Evolutionary conservation across 1,140 invertebrate genomes (phyloP).

Genomic region (Notospermus geniculatus): DNA sequence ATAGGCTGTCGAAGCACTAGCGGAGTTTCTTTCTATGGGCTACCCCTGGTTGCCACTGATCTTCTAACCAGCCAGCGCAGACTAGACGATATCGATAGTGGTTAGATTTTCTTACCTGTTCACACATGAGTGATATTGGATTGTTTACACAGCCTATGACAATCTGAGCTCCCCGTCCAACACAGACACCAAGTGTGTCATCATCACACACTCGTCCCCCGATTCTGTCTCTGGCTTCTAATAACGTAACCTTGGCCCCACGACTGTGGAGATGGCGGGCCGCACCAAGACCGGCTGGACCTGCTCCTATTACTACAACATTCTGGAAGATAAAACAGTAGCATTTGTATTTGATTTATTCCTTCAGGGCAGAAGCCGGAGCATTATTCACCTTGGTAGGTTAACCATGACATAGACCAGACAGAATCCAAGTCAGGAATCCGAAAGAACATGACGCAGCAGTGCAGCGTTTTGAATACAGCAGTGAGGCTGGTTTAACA

Average conservation of each 20-base stretch:
- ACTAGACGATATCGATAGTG: not conserved
- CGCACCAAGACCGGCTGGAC: conserved; percentile 56
- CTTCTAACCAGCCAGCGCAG: too few relatives aligned
- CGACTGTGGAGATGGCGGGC: conserved; percentile 54
- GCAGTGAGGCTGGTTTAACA: too few relatives aligned
- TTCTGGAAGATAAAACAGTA: conserved; percentile 20
- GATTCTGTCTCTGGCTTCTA: conserved; percentile 54
- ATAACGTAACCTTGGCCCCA: conserved; percentile 56
- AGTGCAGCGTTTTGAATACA: too few relatives aligned
- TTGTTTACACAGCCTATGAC: conserved; percentile 58
- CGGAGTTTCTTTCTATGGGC: too few relatives aligned
- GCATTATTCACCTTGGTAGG: too few relatives aligned
- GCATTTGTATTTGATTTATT: too few relatives aligned
- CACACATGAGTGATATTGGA: conserved; percentile 55
- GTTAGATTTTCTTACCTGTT: conserved; percentile 46
- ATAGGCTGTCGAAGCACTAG: too few relatives aligned
- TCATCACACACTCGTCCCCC: conserved; percentile 58
- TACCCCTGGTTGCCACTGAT: too few relatives aligned
- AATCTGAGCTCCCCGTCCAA: conserved; percentile 55
- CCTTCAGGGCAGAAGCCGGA: too few relatives aligned
- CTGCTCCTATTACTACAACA: conserved; percentile 58
- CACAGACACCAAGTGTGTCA: conserved; percentile 35
- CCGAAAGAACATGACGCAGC: too few relatives aligned
- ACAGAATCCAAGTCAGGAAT: too few relatives aligned
- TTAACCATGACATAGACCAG: too few relatives aligned